Base-by-base conservation (phyloP, 2,113 vertebrate species). In the Eurystomus gularis region DNA sequence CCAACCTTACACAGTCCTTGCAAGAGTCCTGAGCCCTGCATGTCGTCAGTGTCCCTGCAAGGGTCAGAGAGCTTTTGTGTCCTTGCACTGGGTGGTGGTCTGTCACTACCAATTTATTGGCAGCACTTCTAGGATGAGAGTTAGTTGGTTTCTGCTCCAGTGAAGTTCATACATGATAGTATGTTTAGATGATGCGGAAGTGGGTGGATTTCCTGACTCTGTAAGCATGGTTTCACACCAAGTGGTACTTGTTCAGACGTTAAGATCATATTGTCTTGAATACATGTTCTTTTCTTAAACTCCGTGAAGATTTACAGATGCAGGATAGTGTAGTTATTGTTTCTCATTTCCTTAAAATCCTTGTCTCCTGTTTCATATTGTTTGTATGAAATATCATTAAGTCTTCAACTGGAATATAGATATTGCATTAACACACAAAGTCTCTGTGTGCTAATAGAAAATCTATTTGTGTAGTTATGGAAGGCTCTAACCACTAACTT, bases 1-100 rank as follows among this genome's bases (percentile, higher is more conserved):
- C 31, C 52, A 44, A 2, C 51, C 13, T 54, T 28, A 14, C 0
- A 7, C 46, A 62, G 40, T 15, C n/a, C 9, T 14, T 40, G 0
- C 9, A 3, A 29, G n/a, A 88, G 8, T 28, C 17, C 24, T 78
- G 10, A 52, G n/a, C 13, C 5, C 51, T 75, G 33, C 62, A 23
- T 13, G 1, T 62, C 20, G 17, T 26, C 52, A 46, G 11, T 13
- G 17, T 52, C 28, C 17, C 8, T 14, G 2, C 8, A 33, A 54
- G 37, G 31, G 24, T 2, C 10, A 25, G 40, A 54, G 37, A 29
- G 37, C 48, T 83, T 40, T 44, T 46, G 10, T 69, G 58, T 19
- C 66, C 57, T 71, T 35, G 29, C 33, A 11, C n/a, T 82, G 86
- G 7, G 1, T 46, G 13, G 26, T 72, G 39, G 18, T 49, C 48